Conservation (phyloP, 2,113 vertebrate species). For the Pedetes capensis region DNA sequence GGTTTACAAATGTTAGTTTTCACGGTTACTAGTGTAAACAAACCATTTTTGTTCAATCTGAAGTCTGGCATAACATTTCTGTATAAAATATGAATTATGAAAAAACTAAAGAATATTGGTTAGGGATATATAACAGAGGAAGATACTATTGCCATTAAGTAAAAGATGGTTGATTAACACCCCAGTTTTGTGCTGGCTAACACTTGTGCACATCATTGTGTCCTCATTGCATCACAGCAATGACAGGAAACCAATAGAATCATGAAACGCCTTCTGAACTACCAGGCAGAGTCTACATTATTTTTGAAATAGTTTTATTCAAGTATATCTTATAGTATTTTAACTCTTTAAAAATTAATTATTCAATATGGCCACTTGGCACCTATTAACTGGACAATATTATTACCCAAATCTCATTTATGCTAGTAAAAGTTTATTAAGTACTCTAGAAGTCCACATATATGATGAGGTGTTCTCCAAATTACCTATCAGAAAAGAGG, state of each 20-base stretch:
- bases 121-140: not conserved
- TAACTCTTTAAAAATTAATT: slow-evolving; percentile 16
- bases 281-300: not conserved
- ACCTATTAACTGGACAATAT: not conserved
- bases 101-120: not conserved
- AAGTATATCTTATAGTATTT: not conserved
- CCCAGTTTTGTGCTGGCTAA: not conserved
- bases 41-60: slow-evolving; percentile 25
- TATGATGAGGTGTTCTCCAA: not conserved
- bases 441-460: not conserved
- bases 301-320: not conserved
- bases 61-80: not conserved
- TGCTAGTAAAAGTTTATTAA: not conserved
- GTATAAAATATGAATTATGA: not conserved
- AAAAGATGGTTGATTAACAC: not conserved
- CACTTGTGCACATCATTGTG: not conserved
- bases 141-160: not conserved
- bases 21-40: not conserved
- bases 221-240: not conserved
- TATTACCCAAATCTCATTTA: not conserved
- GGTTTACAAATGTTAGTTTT: slow-evolving; percentile 28
- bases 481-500: not conserved
- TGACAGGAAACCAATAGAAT: not conserved
- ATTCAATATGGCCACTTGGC: not conserved
- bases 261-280: not conserved